Evolutionary conservation across 2,113 vertebrate species (phyloP), one percentile per base, ranked within the genome.

Genomic region (Scartelaos histophorus): DNA sequence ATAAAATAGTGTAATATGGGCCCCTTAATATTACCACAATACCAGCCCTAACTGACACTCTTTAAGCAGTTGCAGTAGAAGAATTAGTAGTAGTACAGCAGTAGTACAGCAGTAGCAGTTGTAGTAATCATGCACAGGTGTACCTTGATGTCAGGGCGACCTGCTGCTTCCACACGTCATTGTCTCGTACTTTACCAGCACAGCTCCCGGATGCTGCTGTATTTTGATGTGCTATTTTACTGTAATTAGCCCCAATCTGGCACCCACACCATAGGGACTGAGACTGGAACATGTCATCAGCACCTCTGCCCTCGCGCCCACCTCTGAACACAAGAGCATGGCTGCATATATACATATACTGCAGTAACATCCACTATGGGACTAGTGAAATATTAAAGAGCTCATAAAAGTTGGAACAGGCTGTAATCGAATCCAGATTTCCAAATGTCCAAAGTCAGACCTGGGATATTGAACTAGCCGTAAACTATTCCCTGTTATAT

Each of bases 231-330:
- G 73, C 51, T 7, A 22, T 66, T 79, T 76, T 13, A 70, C 68
- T 69, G 60, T 66, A 76, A 84, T 85, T 83, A 81, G 78, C 69
- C 72, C 67, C 65, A 46, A 88, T 84, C 85, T 68, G 61, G 53
- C 73, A 81, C 71, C 81, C 80, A 80, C 72, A 68, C 58, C 70
- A 45, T 71, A 69, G 60, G 49, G 38, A 51, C 19, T 25, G n/a
- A 25, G 45, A 53, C 64, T 82, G 17, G 67, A 82, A 81, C 43
- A 45, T 75, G 78, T 58, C 66, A 61, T 25, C 61, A 43, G 35
- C 57, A 49, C 29, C 49, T 57, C 43, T 34, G 74, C 38, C 60
- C 53, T 38, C 35, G 35, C 29, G 11, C 64, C 47, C 29, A 38
- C 25, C 29, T 51, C 12, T 34, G 35, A 66, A 19, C 19, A 57